These are phyloP conservation scores for Leuciscus idus DNA, from an alignment of 2,113 vertebrate species.

Conservation along the genomic window DNA sequence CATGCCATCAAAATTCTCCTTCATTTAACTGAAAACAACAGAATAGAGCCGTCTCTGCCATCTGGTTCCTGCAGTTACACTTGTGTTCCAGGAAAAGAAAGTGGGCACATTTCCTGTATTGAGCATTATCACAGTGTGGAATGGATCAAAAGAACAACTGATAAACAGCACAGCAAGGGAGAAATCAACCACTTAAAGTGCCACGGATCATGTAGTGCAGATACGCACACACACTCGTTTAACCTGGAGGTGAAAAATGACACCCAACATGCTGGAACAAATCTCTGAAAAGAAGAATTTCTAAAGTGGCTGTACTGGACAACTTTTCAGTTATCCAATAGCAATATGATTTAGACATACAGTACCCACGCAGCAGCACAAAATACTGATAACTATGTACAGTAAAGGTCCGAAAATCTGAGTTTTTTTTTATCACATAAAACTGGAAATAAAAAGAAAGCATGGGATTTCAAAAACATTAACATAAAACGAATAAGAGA, in stretches of 20 bases:
- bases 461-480: background rate
- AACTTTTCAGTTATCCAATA: background rate
- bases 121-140: conserved; percentile 19
- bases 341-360: background rate
- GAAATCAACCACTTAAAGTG: conserved; percentile 21
- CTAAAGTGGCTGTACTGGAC: background rate
- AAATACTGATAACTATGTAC: background rate
- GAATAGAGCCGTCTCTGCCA: background rate
- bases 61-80: background rate
- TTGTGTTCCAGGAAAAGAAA: conserved; percentile 26
- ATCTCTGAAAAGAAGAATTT: background rate
- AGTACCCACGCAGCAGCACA: background rate
- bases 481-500: background rate
- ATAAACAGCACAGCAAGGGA: conserved; percentile 14
- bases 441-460: background rate
- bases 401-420: background rate
- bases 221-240: background rate
- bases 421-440: background rate
- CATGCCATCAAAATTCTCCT: background rate
- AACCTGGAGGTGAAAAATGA: conserved; percentile 11
- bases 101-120: conserved; percentile 23
- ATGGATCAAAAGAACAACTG: conserved; percentile 26
- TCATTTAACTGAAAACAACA: background rate
- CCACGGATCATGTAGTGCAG: background rate
- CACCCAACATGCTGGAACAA: background rate